Percentiles rank a stretch among this genome's conserved stretches.
These are phyloP conservation scores for Julus scanicus DNA, from an alignment of 2,888 invertebrate species.

Conservation along the genomic window DNA sequence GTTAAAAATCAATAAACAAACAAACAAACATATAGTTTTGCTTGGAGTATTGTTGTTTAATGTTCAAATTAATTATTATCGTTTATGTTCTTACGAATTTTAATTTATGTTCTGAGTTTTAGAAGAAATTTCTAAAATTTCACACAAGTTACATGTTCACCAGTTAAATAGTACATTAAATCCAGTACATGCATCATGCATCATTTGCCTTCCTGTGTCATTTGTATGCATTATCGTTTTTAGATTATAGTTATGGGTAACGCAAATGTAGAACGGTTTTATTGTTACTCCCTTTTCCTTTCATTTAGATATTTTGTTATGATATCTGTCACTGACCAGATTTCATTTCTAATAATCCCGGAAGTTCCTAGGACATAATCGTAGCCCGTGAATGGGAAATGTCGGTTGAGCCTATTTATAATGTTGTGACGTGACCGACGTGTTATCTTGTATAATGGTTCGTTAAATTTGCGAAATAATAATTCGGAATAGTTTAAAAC, in stretches of 20 bases:
- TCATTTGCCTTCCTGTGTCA: neutral
- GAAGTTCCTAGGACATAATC: neutral
- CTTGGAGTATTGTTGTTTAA: no score
- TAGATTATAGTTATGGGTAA: constrained; percentile 4
- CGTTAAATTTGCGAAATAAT: neutral
- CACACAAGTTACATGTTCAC: no score
- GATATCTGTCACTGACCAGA: neutral
- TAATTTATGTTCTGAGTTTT: no score
- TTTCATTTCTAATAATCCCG: neutral
- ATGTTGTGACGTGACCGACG: neutral
- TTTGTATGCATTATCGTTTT: neutral
- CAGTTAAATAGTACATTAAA: neutral
- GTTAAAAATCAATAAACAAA: no score
- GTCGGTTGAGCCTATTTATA: neutral
- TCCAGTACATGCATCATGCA: neutral
- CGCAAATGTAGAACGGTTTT: neutral
- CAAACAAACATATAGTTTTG: no score
- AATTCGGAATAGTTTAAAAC: neutral
- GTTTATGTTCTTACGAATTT: no score
- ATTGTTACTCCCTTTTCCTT: neutral
- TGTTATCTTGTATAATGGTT: neutral
- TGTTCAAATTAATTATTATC: no score
- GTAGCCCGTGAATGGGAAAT: neutral
- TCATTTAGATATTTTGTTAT: neutral
- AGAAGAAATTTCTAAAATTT: no score